These are phyloP conservation scores for Congeria kusceri DNA, from an alignment of 2,888 invertebrate genomes.

Conservation along the genomic window DNA sequence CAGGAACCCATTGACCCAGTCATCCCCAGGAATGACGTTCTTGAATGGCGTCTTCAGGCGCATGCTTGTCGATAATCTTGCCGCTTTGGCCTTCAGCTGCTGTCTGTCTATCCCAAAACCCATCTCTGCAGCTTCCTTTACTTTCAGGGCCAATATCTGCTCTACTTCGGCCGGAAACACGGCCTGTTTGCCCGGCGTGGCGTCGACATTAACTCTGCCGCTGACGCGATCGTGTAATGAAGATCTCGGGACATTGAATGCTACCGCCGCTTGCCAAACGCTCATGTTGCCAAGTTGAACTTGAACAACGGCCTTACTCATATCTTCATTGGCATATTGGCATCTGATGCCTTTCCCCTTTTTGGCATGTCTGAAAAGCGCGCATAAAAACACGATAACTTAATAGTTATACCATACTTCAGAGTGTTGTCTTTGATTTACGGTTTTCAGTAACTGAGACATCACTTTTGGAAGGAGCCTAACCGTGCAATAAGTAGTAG, in stretches of 20 bases:
- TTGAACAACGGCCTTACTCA: background rate
- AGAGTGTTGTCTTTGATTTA: too few species aligned
- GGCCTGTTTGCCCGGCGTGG: background rate
- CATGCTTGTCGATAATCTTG: background rate
- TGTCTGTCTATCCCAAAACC: constrained; percentile 6
- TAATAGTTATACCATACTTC: too few species aligned
- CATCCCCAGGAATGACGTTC: constrained; percentile 6
- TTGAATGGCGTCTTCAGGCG: constrained; percentile 4
- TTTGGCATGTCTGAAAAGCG: constrained; percentile 8
- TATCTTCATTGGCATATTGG: background rate
- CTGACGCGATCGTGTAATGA: background rate
- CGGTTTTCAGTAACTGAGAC: too few species aligned
- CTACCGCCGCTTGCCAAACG: background rate
- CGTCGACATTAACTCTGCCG: background rate
- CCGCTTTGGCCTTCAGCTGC: background rate
- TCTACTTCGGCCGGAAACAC: background rate
- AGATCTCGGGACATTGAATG: constrained; percentile 3
- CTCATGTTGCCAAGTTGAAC: background rate
- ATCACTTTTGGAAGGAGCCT: too few species aligned
- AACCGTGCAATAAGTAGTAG: too few species aligned
- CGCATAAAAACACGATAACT: too few species aligned
- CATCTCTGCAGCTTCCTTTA: background rate
- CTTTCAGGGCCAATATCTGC: background rate
- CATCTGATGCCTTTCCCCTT: constrained; percentile 7
- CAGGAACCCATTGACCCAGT: constrained; percentile 16